Base-by-base conservation (phyloP, 2,113 vertebrate genomes). In the Puntigrus tetrazona region DNA sequence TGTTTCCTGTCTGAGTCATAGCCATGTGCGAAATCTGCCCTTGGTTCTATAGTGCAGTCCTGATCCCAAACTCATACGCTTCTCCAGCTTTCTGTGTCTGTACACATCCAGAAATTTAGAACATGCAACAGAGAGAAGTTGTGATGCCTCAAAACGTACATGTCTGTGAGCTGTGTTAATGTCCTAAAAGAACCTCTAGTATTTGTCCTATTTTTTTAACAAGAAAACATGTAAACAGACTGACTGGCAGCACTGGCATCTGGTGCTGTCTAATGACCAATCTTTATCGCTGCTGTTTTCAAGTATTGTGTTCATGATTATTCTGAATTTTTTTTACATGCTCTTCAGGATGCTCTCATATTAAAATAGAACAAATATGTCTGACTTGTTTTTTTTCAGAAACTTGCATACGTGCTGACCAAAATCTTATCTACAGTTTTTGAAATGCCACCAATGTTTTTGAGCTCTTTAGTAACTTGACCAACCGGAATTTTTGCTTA, bases 71-170 rank as follows among this genome's bases (percentile, higher is more conserved):
- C 11, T 43, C 69, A 72, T 41, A 72, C 13, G 9, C 38, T 45
- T 25, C 38, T 43, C 85, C 65, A 88, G 89, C 87, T 89, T 77
- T 70, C 20, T 38, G 18, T 43, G 69, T 90, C 90, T 88, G 47
- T 38, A 20, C 55, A 75, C 50, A 79, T 31, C 9, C 41, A 81
- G 13, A 79, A 31, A 43, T 50, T n/a, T 36, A 31, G 6, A 73
- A 72, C 25, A 22, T 43, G 38, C 69, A 72, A 41, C 36, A 25
- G 11, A 16, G 22, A 72, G 22, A 25, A 43, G 11, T 43, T 25
- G 36, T 41, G 38, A 43, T 73, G 38, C 38, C 22, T 76, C 22
- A 25, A 4, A 25, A 34, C 4, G 43, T 20, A 61, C 41, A 78
- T 43, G 20, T 43, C 14, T 29, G 14, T 27, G 14, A 18, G 36